These are phyloP conservation scores for Anneissia japonica DNA, from an alignment of 35 echinoderm and acorn worm genomes.

Conservation along the genomic window DNA sequence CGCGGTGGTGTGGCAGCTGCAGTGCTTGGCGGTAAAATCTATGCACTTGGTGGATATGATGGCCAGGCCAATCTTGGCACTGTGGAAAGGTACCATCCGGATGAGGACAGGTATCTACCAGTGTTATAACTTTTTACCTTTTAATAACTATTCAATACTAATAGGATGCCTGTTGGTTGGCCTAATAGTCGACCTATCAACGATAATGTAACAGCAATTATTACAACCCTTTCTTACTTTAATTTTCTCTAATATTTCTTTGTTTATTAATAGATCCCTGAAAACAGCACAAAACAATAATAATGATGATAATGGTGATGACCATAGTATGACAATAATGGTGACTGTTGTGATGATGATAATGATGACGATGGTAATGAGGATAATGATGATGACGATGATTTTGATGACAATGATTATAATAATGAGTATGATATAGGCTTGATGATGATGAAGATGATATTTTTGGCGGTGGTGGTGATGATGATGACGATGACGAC, in stretches of 20 bases:
- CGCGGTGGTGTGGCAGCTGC: slow-evolving; percentile 59
- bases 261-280: too few relatives aligned
- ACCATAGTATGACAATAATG: too few relatives aligned
- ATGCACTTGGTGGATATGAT: slow-evolving; percentile 71
- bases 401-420: too few relatives aligned
- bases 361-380: too few relatives aligned
- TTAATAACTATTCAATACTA: not conserved
- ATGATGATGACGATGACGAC: too few relatives aligned
- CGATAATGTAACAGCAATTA: not conserved
- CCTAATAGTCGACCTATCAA: not conserved
- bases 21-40: slow-evolving; percentile 53
- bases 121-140: not conserved
- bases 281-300: too few relatives aligned
- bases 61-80: slow-evolving; percentile 69
- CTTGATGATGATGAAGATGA: too few relatives aligned
- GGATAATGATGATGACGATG: too few relatives aligned
- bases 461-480: too few relatives aligned
- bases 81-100: slow-evolving; percentile 74
- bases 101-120: slow-evolving; percentile 54
- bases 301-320: too few relatives aligned
- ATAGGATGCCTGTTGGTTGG: not conserved
- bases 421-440: too few relatives aligned
- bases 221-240: not conserved
- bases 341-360: too few relatives aligned
- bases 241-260: not conserved